Evolutionary conservation across 2,797 vertebrate species (phyloP), one percentile per base, ranked within the genome.

Genomic region (Enteromius afrohamiltoni): DNA sequence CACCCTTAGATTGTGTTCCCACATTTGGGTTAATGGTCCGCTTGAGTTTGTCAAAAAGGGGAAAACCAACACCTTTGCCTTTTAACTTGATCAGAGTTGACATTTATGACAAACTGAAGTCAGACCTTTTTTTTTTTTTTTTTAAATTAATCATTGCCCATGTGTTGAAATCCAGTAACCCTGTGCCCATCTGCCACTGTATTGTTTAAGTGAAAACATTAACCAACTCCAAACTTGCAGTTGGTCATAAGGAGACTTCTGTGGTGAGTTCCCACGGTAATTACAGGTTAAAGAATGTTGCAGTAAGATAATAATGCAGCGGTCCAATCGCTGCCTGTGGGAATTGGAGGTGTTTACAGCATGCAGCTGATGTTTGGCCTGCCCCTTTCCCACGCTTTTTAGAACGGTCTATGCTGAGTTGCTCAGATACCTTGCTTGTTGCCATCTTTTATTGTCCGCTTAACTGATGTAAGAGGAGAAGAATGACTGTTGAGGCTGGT

Each of bases 351-450:
- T 90, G 89, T 88, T 73, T 85, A 88, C 88, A 84, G 40, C 83
- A 5, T 29, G 81, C 81, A 88, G 89, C 71, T 78, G 70, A 51
- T 84, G 85, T 87, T 86, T 87, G 90, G 70, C 90, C 79, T 78
- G 88, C 90, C 85, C 90, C 89, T 93, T 96, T 97, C 95, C 92
- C 96, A 97, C 96, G 94, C 93, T 91, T 93, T 76, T 85, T 82
- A 85, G 91, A 91, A 91, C 87, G 92, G 91, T 87, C 90, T 86
- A 82, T 80, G 79, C 85, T 80, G 65, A 92, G 91, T 92, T 92
- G 88, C 91, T 90, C 83, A 49, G 77, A 87, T 90, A 90, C 92
- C 88, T 91, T 91, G 91, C 93, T 90, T 90, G 92, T 93, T 96
- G 95, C 92, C 87, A 93, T 93, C 0, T 95, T 88, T 42, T 92